Base-by-base conservation (phyloP, 2,797 vertebrate species). In the Micromesistius poutassou region DNA sequence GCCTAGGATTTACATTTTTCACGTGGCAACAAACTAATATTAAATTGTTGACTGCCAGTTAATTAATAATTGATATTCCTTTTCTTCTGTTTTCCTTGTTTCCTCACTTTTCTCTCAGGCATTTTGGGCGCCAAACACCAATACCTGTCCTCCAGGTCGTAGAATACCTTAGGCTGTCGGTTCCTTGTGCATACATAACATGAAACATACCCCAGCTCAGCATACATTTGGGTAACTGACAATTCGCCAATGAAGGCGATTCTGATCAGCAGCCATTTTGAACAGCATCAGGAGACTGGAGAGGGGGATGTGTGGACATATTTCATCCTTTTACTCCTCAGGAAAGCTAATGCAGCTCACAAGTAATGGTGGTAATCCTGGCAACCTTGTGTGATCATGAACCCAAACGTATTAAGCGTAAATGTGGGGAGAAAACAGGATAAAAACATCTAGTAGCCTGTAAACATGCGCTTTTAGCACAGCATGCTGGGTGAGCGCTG, bases 381-480 rank as follows among this genome's bases (percentile, higher is more conserved):
- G 55, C 55, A 25, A 62, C 8, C 6, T n/a, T n/a, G 22, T 25
- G 55, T 25, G 55, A 62, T 7, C 6, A 62, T 62, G 55, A 62
- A 10, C 55, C 55, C 7, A 62, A 62, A 8, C 55, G n/a, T n/a
- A 19, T 62, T 7, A 62, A 62, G 22, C 6, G 22, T 62, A 16
- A 62, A 25, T 10, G 7, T 62, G 46, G 46, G 16, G 3, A 22
- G 19, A 22, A 55, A 28, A 66, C 6, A 10, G 19, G 6, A 5
- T 33, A 74, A 82, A 84, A 88, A 84, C 81, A 81, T 86, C 83
- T 86, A 82, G n/a, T 86, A 82, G n/a, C n/a, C 38, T 87, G 85
- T 90, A 87, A 42, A 87, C 86, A 86, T 62, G 79, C 73, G 83
- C 77, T 76, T 81, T 76, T 83, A 84, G 78, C 74, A 80, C 76